Base-by-base conservation (phyloP, 1,140 invertebrate species). In the Rhizoglyphus robini region DNA sequence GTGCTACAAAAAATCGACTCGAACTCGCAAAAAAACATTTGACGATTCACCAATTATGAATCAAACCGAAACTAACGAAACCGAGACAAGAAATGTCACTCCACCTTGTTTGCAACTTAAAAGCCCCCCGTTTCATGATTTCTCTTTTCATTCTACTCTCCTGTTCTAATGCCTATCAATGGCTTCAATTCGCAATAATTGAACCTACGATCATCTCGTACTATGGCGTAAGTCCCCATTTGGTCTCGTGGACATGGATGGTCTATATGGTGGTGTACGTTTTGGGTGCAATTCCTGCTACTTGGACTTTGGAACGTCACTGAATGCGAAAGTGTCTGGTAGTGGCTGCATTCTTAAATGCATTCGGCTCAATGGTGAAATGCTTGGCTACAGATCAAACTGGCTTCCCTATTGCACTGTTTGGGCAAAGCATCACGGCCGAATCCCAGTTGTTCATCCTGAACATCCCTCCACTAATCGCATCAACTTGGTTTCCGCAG, bases 231-330 rank as follows among this genome's bases (percentile, higher is more conserved):
- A 79, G 76, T 29, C 81, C 80, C 59, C 81, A 83, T 34, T 81
- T 81, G 66, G 86, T 98, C 29, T 88, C 96, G 75, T 95, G 90
- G 91, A 91, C 92, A 34, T 94, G 90, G 18, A 89, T 98, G 85
- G 85, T 98, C 69, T 99, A 88, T 76, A 98, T 98, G 94, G 83
- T 95, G 68, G 83, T 86, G 1, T 99, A 98, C 74, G 90, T 97
- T 71, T 89, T 92, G 5, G 83, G 97, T 65, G 91, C 98, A 70
- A 92, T 98, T 72, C 96, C 95, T 3, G 93, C 88, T 4, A 93
- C 89, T 73, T 96, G 85, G 82, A 80, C 96, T 25, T 79, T 97
- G 61, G 88, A 96, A 72, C 90, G 85, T 81, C 83, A 84, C 86
- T 95, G 96, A 49, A 79, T 99, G 3, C 80, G 93, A 32, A 79